Evolutionary conservation across 2,797 vertebrate genomes (phyloP).

Genomic region (Diplodus puntazzo): DNA sequence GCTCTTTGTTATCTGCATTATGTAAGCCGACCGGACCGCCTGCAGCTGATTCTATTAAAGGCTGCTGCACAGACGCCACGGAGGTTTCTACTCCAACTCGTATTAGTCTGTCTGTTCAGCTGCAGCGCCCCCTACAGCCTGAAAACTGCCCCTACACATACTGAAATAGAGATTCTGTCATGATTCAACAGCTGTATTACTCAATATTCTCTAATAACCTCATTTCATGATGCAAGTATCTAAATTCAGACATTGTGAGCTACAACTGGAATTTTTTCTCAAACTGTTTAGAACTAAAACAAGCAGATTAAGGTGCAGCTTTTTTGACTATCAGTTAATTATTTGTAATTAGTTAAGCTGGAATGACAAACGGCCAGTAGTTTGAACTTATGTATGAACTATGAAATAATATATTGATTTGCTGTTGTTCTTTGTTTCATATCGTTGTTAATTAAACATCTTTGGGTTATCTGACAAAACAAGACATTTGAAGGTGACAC

Average conservation of each 20-base stretch:
- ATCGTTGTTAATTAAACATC: background rate
- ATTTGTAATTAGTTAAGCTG: background rate
- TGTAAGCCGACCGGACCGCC: constrained; percentile 37
- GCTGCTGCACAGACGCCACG: constrained; percentile 5
- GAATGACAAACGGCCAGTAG: background rate
- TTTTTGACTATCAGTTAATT: background rate
- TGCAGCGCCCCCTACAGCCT: constrained; percentile 38
- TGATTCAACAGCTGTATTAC: constrained; percentile 17
- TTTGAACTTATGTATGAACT: too few species aligned
- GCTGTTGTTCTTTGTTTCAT: background rate
- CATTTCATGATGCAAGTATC: constrained; percentile 4
- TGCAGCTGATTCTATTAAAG: constrained; percentile 44
- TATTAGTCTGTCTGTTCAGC: background rate
- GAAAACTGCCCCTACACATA: rapidly evolving
- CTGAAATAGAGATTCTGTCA: constrained; percentile 29
- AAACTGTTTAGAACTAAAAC: background rate
- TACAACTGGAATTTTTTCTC: background rate
- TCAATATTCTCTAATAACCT: background rate
- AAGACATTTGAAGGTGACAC: too few species aligned
- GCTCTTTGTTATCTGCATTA: constrained; percentile 59
- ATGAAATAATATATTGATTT: background rate
- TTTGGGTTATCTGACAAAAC: background rate
- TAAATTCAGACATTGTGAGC: background rate
- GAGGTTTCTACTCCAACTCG: background rate
- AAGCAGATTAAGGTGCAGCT: background rate